Conservation (phyloP, 2,888 invertebrate genomes). For the Epistrophella euchroma region DNA sequence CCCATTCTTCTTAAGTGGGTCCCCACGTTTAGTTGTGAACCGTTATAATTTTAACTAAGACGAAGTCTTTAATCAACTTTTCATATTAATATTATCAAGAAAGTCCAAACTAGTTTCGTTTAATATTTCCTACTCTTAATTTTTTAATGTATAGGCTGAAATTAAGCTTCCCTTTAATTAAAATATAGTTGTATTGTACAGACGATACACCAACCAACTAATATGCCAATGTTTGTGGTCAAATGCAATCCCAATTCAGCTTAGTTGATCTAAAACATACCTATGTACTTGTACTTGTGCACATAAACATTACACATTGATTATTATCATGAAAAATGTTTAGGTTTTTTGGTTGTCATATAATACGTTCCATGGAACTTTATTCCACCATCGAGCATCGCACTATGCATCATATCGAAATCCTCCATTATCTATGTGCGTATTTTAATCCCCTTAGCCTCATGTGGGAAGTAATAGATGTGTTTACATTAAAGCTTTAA, state of each 20-base stretch:
- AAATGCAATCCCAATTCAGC: background rate
- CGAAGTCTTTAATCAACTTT: no score
- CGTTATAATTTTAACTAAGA: no score
- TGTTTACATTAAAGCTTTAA: constrained; percentile 29
- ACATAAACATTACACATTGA: background rate
- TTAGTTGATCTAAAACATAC: background rate
- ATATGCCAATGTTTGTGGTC: constrained; percentile 17
- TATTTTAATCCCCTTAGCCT: constrained; percentile 41
- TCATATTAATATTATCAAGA: no score
- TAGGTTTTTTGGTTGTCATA: background rate
- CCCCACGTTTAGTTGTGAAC: no score
- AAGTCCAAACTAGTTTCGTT: no score
- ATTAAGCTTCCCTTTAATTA: no score
- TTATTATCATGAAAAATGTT: background rate
- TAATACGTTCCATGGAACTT: background rate
- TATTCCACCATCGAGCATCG: background rate
- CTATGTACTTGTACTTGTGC: no score
- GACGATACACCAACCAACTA: background rate
- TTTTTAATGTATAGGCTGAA: no score
- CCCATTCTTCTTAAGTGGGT: no score
- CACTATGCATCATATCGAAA: background rate
- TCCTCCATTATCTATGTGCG: background rate
- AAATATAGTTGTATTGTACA: no score
- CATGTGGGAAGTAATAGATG: constrained; percentile 1
- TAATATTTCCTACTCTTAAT: no score